Evolutionary conservation across 2,797 vertebrate species (phyloP).

Genomic region (Pangasius macronema): DNA sequence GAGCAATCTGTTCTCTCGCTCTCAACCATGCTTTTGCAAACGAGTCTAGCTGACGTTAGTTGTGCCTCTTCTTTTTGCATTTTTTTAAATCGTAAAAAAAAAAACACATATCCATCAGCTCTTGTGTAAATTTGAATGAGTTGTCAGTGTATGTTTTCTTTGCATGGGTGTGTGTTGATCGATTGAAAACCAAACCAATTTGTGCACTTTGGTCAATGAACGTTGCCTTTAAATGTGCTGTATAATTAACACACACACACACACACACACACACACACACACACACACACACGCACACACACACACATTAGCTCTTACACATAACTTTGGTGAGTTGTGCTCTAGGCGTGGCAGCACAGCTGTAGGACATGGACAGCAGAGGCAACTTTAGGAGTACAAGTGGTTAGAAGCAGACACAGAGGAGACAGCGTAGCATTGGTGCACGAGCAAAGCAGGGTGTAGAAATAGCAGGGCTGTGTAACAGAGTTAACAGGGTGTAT

Average conservation of each 20-base stretch:
- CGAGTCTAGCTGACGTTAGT: background rate
- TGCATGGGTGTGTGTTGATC: background rate
- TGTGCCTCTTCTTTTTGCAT: background rate
- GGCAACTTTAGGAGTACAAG: conserved; percentile 1
- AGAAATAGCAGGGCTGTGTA: conserved; percentile 20
- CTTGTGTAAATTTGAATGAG: background rate
- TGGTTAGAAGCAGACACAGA: conserved; percentile 30
- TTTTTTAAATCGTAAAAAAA: background rate
- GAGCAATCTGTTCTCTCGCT: conserved; percentile 44
- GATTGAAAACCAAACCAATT: background rate
- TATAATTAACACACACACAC: background rate
- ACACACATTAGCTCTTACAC: background rate
- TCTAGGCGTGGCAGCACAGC: conserved; percentile 33
- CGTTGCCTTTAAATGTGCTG: background rate
- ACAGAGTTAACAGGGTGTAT: conserved; percentile 5
- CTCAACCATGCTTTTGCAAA: conserved; percentile 10
- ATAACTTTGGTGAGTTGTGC: conserved; percentile 1
- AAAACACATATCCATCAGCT: background rate
- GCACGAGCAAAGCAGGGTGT: conserved; percentile 12
- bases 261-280: no score
- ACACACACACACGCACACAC: background rate
- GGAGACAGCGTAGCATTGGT: background rate
- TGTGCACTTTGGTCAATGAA: conserved; percentile 8
- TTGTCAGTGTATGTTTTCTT: conserved; percentile 32
- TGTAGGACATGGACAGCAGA: conserved; percentile 21